Base-by-base conservation (phyloP, 2,113 vertebrate genomes). In the Stigmatopora nigra region DNA sequence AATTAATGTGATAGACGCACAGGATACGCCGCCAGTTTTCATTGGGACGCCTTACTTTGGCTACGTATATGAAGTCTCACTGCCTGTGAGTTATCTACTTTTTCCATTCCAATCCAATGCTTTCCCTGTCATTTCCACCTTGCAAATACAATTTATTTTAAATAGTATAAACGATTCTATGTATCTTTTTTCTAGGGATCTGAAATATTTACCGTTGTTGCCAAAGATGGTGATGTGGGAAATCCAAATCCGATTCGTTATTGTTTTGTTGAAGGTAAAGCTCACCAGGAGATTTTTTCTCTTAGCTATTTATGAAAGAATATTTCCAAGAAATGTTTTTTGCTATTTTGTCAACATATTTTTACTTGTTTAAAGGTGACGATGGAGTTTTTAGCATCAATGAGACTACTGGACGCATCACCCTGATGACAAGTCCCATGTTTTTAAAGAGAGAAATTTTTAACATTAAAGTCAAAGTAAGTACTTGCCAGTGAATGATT, bases 21-120 rank as follows among this genome's bases (percentile, higher is more conserved):
- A 98, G 85, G 96, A 99, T 86, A 93, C 87, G 0, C 89, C 92
- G 0, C 97, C 97, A 2, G 71, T 88, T 79, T 99, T 99, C 78
- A 85, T 95, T 1, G 95, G 95, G 53, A 93, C 88, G 2, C 96
- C 96, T 0, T 98, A 97, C 80, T 97, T 96, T 22, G 95, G 92
- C 72, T 97, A 94, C 0, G 91, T 98, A 61, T 97, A 98, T 31
- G 95, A 99, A 80, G 88, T 97, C 68, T 95, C 94, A 0, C 69
- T 88, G 1, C 89, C 90, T 7, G 97, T 99, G 82, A 92, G 93
- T 91, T 31, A 63, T 49, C 25, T 56, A 2, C n/a, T 64, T 11
- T 59, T 17, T 20, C 8, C 9, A 16, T 41, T 20, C 8, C 9
- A 16, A 17, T 5, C 9, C 20, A 41, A 22, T 19, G 10, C 22